Conservation (phyloP, 92 coral and sea anemone genomes). For the Epizoanthus rinbou region DNA sequence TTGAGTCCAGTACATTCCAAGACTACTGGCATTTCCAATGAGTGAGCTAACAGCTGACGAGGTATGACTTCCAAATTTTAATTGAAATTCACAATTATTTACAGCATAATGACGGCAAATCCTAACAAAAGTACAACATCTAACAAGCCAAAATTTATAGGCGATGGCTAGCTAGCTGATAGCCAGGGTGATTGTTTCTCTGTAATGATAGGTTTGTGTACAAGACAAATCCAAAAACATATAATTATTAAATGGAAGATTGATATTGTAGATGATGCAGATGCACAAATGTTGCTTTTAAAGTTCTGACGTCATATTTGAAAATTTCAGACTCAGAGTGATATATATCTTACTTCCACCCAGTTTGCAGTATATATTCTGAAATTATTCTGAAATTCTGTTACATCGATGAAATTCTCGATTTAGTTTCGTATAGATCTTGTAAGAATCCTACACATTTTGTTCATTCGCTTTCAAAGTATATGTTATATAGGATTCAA, state of each 20-base stretch:
- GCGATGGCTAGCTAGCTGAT: background rate
- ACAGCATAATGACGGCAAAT: conserved; percentile 17
- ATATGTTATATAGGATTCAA: too few species aligned
- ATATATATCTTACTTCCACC: background rate
- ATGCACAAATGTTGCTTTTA: background rate
- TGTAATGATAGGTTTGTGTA: background rate
- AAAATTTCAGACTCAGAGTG: background rate
- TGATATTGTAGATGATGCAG: background rate
- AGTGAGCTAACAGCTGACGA: conserved; percentile 79
- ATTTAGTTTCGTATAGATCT: background rate
- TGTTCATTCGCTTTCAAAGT: too few species aligned
- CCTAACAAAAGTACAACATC: background rate
- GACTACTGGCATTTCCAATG: conserved; percentile 39
- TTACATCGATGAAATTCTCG: background rate
- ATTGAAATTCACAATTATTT: conserved; percentile 20
- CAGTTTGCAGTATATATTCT: background rate
- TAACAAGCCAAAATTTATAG: background rate
- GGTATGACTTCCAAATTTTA: conserved; percentile 43
- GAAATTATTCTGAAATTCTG: background rate
- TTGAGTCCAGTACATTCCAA: conserved; percentile 17
- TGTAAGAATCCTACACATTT: too few species aligned
- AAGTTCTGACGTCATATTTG: conserved; percentile 18
- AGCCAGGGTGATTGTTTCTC: background rate
- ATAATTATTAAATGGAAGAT: background rate
- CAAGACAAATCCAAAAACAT: conserved; percentile 6